Base-by-base conservation (phyloP, 35 echinoderm and acorn worm species). In the Heliocidaris erythrogramma region DNA sequence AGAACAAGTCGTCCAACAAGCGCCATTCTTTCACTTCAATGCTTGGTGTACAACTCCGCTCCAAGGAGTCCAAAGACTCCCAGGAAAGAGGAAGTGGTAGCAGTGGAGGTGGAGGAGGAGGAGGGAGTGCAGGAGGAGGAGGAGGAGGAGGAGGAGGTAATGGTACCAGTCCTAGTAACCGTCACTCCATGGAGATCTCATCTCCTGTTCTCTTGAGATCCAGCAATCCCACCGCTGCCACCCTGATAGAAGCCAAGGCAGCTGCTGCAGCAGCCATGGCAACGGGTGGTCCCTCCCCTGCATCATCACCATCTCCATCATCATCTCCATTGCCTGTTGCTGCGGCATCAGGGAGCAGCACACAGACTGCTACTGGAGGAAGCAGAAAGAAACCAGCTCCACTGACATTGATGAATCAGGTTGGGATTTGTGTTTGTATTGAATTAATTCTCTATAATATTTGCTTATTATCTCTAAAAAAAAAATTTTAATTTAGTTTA, bases 111-210 rank as follows among this genome's bases (percentile, higher is more conserved):
- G 94, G 90, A 12, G 91, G 90, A 13, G 87, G 60, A 4, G 95
- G 56, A 60, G 52, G 31, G 48, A 93, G 48, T 65, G 49, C 48
- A 32, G 29, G 49, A 12, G 94, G 42, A 47, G 16, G 48, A 27
- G 49, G 90, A 29, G 50, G 94, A 31, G 53, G 48, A 48, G 30
- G 48, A 49, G 60, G 94, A 84, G 94, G 92, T 29, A 86, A 59
- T 32, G 78, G 59, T 59, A 96, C n/a, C 85, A 94, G 61, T 21
- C 65, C 96, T 88, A 94, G 30, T 94, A 96, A 97, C 30, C 95
- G 98, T 9, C 98, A 99, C 94, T 99, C 98, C 27, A 99, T 99
- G 98, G 98, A 99, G 88, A 99, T 99, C 91, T 96, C 97, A 14
- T 95, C 97, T 13, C 98, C 98, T 5, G 97, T 97, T 48, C 96